Conservation (phyloP, 2,888 invertebrate genomes). For the Glaucopsyche alexis region DNA sequence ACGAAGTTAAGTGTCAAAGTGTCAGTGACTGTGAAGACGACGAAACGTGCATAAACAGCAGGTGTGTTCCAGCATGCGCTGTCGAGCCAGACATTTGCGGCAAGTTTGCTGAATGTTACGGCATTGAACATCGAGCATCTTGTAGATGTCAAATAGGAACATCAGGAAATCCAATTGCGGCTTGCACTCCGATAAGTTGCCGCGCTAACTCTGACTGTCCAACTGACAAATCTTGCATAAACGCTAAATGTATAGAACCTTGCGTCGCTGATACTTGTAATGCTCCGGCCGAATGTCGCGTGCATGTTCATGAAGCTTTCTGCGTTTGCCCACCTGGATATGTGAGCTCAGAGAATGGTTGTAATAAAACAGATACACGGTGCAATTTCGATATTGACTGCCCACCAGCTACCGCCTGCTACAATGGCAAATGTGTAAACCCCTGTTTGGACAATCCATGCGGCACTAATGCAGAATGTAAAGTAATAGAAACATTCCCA, state of each 20-base stretch:
- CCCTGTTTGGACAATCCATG: slow-evolving; percentile 91
- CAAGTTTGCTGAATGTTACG: slow-evolving; percentile 88
- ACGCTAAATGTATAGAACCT: slow-evolving; percentile 88
- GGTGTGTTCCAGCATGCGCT: slow-evolving; percentile 90
- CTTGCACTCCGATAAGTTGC: slow-evolving; percentile 90
- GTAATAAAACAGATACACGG: slow-evolving; percentile 79
- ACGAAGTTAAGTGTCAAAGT: slow-evolving; percentile 85
- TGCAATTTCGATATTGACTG: slow-evolving; percentile 91
- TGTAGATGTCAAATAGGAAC: slow-evolving; percentile 92
- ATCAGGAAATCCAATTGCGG: slow-evolving; percentile 88
- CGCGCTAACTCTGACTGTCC: slow-evolving; percentile 90
- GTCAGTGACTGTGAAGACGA: slow-evolving; percentile 90
- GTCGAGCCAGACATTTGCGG: slow-evolving; percentile 87
- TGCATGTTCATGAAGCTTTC: slow-evolving; percentile 87
- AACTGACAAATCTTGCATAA: slow-evolving; percentile 88
- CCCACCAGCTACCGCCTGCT: slow-evolving; percentile 89
- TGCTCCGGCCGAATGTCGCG: slow-evolving; percentile 86
- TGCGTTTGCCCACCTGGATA: slow-evolving; percentile 91
- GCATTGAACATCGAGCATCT: slow-evolving; percentile 88
- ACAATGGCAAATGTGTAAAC: slow-evolving; percentile 89
- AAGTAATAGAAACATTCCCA: slow-evolving; percentile 88
- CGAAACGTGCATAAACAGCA: slow-evolving; percentile 90
- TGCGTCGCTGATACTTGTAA: slow-evolving; percentile 86
- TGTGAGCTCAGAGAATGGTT: slow-evolving; percentile 82
- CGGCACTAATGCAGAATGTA: slow-evolving; percentile 88